A percentile compares a stretch with the other conserved stretches of the same genome.
These are phyloP conservation scores for Sphaeridia pumilis DNA, from an alignment of 2,888 invertebrate species.

Conservation along the genomic window DNA sequence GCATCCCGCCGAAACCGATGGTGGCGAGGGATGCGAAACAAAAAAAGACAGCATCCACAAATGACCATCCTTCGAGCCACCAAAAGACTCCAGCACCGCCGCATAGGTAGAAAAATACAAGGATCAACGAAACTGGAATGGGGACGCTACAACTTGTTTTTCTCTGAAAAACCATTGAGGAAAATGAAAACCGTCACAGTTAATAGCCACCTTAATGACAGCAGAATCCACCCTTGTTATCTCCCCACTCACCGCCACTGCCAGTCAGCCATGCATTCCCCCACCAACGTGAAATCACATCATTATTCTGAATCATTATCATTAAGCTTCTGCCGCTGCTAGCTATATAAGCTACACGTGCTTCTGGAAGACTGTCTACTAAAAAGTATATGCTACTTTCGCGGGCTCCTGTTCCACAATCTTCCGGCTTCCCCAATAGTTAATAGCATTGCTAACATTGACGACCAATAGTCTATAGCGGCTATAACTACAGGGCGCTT, in stretches of 20 bases:
- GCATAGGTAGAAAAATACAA: slow-evolving; percentile 34
- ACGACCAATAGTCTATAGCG: no score
- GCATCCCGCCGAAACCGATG: slow-evolving; percentile 58
- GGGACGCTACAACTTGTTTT: slow-evolving; percentile 28
- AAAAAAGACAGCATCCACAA: slow-evolving; percentile 36
- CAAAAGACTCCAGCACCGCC: slow-evolving; percentile 36
- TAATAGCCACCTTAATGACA: background rate
- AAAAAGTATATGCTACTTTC: no score
- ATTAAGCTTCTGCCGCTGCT: background rate
- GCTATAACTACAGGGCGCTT: no score
- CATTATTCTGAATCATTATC: slow-evolving; percentile 2
- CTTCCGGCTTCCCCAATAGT: no score
- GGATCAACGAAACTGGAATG: slow-evolving; percentile 34
- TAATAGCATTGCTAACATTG: no score
- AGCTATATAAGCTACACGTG: no score
- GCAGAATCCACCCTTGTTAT: background rate
- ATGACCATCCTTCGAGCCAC: slow-evolving; percentile 36
- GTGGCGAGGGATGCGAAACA: slow-evolving; percentile 47
- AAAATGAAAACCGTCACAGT: background rate
- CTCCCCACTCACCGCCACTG: no score
- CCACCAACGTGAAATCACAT: slow-evolving; percentile 1
- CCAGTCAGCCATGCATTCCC: background rate
- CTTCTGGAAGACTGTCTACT: no score
- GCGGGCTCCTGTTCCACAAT: no score
- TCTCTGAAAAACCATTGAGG: slow-evolving; percentile 1